phyloP scores from a whole-genome alignment of 2,888 invertebrate species.

The Merodon equestris region DNA sequence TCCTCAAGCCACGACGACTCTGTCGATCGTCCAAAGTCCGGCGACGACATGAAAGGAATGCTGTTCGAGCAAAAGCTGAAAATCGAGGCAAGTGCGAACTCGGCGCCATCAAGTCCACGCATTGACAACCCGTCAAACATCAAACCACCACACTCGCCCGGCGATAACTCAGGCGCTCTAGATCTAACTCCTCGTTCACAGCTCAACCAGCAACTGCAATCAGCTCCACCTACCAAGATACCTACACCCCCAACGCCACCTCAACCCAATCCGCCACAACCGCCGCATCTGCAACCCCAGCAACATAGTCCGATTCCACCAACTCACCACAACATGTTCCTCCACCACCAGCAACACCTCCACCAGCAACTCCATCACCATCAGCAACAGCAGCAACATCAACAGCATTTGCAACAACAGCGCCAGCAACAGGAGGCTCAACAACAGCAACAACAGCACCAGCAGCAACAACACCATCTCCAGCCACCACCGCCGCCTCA shows the following conservation, averaged over 20 bases:
- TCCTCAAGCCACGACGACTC: constrained; percentile 74
- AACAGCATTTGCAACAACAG: constrained; percentile 73
- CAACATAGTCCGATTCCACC: constrained; percentile 58
- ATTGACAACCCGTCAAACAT: constrained; percentile 69
- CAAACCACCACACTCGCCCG: constrained; percentile 77
- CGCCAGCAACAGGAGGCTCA: constrained; percentile 74
- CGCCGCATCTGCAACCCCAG: constrained; percentile 57
- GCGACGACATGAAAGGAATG: constrained; percentile 77
- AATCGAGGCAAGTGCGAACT: constrained; percentile 75
- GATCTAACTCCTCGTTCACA: constrained; percentile 81
- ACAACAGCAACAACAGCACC: constrained; percentile 75
- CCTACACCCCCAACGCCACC: constrained; percentile 75
- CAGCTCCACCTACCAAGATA: constrained; percentile 48
- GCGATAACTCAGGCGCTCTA: constrained; percentile 80
- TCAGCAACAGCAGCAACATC: constrained; percentile 76
- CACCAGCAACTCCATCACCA: constrained; percentile 75
- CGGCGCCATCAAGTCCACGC: constrained; percentile 75
- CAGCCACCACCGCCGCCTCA: constrained; percentile 70
- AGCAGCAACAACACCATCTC: constrained; percentile 70
- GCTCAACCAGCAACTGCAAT: constrained; percentile 50
- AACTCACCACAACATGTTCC: constrained; percentile 68
- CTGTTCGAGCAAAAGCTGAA: constrained; percentile 77
- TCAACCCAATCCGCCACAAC: constrained; percentile 69
- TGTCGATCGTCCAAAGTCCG: constrained; percentile 75
- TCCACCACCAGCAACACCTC: constrained; percentile 77